Evolutionary conservation across 2,797 vertebrate genomes (phyloP).

Genomic region (Phoxinus dragarum): DNA sequence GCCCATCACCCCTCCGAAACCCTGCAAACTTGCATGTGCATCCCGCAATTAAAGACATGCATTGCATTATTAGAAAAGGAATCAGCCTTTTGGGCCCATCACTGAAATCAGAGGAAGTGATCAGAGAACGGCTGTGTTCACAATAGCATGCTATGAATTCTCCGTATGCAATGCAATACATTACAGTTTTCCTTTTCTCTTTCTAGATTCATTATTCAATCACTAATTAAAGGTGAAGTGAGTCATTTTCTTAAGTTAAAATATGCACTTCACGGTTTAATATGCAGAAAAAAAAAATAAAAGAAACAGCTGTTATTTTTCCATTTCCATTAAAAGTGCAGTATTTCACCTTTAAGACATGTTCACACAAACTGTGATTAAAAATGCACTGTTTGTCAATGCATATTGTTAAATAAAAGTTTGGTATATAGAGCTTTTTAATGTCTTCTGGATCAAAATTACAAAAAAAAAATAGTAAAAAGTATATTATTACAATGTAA

Average conservation of each 20-base stretch:
- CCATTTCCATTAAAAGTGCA: not conserved
- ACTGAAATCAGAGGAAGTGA: not conserved
- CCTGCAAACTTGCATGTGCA: not conserved
- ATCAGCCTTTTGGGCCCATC: not conserved
- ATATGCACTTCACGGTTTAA: not conserved
- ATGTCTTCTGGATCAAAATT: not conserved
- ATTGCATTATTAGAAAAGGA: constrained; percentile 11
- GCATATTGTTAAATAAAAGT: not conserved
- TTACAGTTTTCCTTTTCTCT: not conserved
- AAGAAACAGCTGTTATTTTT: not conserved
- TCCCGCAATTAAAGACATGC: constrained; percentile 4
- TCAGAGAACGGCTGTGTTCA: not conserved
- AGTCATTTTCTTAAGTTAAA: not conserved
- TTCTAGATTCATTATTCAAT: not conserved
- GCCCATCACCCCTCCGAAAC: constrained; percentile 4
- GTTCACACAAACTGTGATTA: not conserved
- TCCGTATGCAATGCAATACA: not conserved
- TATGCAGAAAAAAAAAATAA: too few relatives aligned
- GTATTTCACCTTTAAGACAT: not conserved
- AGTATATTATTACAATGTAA: not conserved
- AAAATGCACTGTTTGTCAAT: not conserved
- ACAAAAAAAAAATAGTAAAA: not conserved
- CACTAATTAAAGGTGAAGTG: not conserved
- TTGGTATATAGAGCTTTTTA: not conserved
- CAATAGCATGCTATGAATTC: not conserved